These are phyloP conservation scores for Ammodytes dubius DNA, from an alignment of 2,113 vertebrate genomes.

Conservation along the genomic window DNA sequence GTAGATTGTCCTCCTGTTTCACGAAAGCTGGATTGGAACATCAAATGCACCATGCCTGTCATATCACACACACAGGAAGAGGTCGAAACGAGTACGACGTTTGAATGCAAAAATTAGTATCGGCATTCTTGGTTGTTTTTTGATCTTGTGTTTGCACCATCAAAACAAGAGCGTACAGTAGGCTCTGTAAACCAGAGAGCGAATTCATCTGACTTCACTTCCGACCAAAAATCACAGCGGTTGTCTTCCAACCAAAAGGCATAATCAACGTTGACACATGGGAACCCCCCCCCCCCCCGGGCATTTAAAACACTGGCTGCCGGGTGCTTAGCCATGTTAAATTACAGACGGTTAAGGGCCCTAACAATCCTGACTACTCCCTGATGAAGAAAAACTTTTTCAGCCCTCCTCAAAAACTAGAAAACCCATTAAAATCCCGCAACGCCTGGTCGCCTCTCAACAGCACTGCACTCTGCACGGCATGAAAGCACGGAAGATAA, in stretches of 20 bases:
- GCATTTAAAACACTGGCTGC: constrained; percentile 22
- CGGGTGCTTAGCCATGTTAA: constrained; percentile 28
- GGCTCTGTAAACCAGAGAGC: not conserved
- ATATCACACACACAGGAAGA: constrained; percentile 9
- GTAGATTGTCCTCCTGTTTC: not conserved
- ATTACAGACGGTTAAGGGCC: constrained; percentile 45
- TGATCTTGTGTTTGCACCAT: not conserved
- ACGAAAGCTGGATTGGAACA: not conserved
- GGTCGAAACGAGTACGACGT: not conserved
- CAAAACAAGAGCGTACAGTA: constrained; percentile 1
- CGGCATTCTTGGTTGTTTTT: not conserved
- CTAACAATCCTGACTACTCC: constrained; percentile 31
- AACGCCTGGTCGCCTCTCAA: constrained; percentile 56
- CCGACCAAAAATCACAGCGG: not conserved
- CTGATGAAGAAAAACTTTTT: constrained; percentile 46
- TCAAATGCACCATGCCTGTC: not conserved
- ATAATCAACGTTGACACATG: not conserved
- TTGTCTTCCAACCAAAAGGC: not conserved
- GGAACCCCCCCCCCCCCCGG: not conserved
- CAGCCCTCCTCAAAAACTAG: constrained; percentile 46
- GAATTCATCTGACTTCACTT: constrained; percentile 18
- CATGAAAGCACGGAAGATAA: constrained; percentile 66
- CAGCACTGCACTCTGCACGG: constrained; percentile 38
- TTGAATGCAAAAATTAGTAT: constrained; percentile 1
- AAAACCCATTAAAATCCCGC: constrained; percentile 63